A percentile compares a stretch with the other conserved stretches of the same genome.
These are phyloP conservation scores for Rhagophthalmus giganteus DNA, from an alignment of 2,888 invertebrate species.

Conservation along the genomic window DNA sequence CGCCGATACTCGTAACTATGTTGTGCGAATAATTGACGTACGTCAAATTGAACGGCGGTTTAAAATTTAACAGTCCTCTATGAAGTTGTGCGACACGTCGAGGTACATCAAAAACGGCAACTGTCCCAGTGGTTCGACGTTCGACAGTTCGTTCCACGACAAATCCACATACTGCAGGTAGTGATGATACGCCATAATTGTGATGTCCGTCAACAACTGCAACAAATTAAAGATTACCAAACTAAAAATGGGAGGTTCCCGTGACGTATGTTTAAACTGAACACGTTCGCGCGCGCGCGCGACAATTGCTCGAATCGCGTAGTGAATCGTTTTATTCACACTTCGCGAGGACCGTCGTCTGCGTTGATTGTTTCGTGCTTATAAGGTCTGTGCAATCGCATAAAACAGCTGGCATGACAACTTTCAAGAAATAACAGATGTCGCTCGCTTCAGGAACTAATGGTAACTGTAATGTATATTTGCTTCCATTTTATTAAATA, in stretches of 20 bases:
- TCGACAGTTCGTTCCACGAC: slow-evolving; percentile 60
- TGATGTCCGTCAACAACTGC: slow-evolving; percentile 57
- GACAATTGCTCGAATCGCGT: no score
- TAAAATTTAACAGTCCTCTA: slow-evolving; percentile 60
- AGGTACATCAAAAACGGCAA: slow-evolving; percentile 63
- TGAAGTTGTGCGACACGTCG: slow-evolving; percentile 61
- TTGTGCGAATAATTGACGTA: slow-evolving; percentile 65
- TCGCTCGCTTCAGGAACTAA: no score
- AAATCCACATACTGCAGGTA: slow-evolving; percentile 65
- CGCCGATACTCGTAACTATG: slow-evolving; percentile 58
- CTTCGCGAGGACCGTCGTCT: no score
- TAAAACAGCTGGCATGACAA: no score
- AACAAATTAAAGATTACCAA: slow-evolving; percentile 22
- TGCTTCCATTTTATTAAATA: no score
- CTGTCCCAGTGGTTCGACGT: slow-evolving; percentile 58
- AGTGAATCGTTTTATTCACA: no score
- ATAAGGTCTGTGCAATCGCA: no score
- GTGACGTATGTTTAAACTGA: no score
- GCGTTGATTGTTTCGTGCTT: no score
- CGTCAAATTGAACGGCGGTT: slow-evolving; percentile 64
- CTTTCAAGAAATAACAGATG: no score
- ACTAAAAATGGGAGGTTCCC: neutral
- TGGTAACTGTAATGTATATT: no score
- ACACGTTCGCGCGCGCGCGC: no score
- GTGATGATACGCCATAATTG: slow-evolving; percentile 59